phyloP scores from a whole-genome alignment of 2,797 vertebrate species.

The Paedocypris micromegethes region DNA sequence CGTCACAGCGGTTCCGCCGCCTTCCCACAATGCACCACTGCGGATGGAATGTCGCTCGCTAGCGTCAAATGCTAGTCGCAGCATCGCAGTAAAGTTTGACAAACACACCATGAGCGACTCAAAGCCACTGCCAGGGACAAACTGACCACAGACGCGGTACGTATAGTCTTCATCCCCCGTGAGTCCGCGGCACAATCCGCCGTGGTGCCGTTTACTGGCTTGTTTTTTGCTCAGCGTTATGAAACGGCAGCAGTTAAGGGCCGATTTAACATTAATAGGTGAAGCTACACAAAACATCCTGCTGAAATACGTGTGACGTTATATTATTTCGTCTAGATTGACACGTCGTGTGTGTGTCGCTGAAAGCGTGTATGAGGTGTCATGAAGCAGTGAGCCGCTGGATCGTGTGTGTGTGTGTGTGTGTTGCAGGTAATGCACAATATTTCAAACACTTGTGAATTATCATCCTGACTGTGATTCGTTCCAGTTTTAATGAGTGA shows the following conservation, averaged over 20 bases:
- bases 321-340: not conserved
- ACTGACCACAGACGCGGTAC: slow-evolving; percentile 22
- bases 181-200: not conserved
- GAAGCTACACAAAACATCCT: not conserved
- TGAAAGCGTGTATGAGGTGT: too few relatives aligned
- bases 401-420: too few relatives aligned
- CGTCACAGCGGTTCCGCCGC: slow-evolving; percentile 4
- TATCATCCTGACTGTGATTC: too few relatives aligned
- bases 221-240: not conserved
- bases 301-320: not conserved
- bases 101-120: slow-evolving; percentile 62
- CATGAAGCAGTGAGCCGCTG: too few relatives aligned
- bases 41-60: slow-evolving; percentile 43
- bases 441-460: too few relatives aligned
- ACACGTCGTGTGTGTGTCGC: too few relatives aligned
- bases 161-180: slow-evolving; percentile 1
- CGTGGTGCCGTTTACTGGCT: not conserved
- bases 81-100: slow-evolving; percentile 57
- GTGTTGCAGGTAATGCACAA: too few relatives aligned
- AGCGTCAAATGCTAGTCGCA: slow-evolving; percentile 41
- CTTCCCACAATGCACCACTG: slow-evolving; percentile 51
- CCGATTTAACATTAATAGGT: not conserved
- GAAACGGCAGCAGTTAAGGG: slow-evolving; percentile 18
- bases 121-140: slow-evolving; percentile 44
- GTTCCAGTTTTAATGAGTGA: too few relatives aligned